Percentiles rank a stretch among this genome's conserved stretches.
Conservation (phyloP, 1,140 invertebrate genomes). For the Zeugodacus cucurbitae region DNA sequence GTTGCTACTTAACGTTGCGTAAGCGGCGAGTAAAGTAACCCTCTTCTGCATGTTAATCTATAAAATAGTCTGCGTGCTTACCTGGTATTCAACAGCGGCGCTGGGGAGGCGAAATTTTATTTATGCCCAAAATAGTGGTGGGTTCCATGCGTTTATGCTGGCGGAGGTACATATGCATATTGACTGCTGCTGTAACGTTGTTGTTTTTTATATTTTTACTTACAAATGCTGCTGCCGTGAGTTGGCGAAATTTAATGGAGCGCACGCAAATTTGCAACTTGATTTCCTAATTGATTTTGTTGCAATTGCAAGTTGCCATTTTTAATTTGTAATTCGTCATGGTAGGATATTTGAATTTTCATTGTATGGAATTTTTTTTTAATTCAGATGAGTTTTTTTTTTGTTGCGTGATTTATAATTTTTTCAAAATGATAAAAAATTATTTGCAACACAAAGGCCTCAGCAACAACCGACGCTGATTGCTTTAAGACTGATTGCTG, state of each 20-base stretch:
- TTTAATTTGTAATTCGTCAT: constrained; percentile 3
- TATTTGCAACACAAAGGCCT: too few species aligned
- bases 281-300: constrained; percentile 25
- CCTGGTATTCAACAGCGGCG: neutral
- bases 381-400: neutral
- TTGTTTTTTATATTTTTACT: neutral
- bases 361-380: neutral
- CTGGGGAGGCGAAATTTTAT: neutral
- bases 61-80: too few species aligned
- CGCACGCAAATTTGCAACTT: constrained; percentile 19
- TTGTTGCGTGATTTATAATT: too few species aligned
- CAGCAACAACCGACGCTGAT: neutral
- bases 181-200: neutral
- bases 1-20: neutral
- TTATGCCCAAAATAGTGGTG: neutral
- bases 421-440: too few species aligned
- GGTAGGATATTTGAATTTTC: neutral
- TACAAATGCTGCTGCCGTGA: neutral
- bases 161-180: neutral
- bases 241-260: constrained; percentile 13
- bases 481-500: too few species aligned
- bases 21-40: neutral
- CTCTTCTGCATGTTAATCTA: neutral
- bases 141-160: neutral
- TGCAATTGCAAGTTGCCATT: constrained; percentile 3